phyloP scores from a whole-genome alignment of 2,113 vertebrate species.

The Regulus satrapa region DNA sequence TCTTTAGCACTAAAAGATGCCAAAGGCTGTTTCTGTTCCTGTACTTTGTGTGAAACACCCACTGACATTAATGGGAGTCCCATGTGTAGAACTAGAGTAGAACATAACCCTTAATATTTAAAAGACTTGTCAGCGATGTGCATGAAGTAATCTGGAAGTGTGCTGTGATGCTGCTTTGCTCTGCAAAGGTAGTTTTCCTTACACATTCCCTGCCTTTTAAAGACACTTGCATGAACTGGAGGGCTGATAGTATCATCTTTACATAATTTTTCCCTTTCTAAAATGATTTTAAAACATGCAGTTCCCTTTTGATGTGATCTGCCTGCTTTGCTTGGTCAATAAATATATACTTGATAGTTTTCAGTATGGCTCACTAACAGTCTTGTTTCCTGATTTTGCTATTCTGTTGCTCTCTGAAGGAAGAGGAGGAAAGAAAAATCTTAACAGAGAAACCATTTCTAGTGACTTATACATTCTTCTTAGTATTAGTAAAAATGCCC shows the following conservation, averaged over 20 bases:
- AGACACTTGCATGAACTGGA: neutral
- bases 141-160: slow-evolving; percentile 1
- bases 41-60: slow-evolving; percentile 8
- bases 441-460: neutral
- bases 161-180: neutral
- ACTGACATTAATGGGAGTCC: slow-evolving; percentile 49
- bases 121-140: slow-evolving; percentile 24
- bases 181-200: neutral
- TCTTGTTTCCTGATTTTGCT: neutral
- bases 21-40: slow-evolving; percentile 26
- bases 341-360: neutral
- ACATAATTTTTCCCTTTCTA: neutral
- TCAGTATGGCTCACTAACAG: neutral
- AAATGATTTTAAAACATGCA: neutral
- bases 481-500: neutral
- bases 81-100: slow-evolving; percentile 21
- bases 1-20: slow-evolving; percentile 40
- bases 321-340: neutral
- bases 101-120: slow-evolving; percentile 45
- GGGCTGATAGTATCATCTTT: neutral
- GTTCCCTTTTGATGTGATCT: neutral
- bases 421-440: neutral
- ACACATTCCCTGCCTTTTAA: neutral
- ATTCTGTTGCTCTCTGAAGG: neutral
- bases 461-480: neutral